Evolutionary conservation across 2,113 vertebrate genomes (phyloP), one percentile per base, ranked within the genome.

Genomic region (Sus scrofa): DNA sequence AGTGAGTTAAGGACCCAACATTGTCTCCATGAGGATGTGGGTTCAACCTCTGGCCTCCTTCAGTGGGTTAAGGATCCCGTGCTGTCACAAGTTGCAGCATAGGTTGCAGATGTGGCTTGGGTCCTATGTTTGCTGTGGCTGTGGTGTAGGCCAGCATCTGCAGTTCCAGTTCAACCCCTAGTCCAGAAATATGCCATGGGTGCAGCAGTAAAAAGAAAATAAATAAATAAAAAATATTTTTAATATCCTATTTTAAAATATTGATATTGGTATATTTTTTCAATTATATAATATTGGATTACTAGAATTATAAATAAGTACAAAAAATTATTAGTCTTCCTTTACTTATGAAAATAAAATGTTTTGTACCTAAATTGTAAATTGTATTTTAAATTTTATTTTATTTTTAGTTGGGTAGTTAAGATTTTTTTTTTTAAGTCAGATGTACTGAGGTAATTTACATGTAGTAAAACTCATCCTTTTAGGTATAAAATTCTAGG

Each of bases 191-290:
- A 44, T 44, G 44, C 44, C 44, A 44, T 8, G 8, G 44, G 44
- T 44, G 44, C 44, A 44, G 44, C 44, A 4, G 44, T 44, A 44
- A 44, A 44, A 44, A 44, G 44, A 44, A 44, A 44, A n/a, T n/a
- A 44, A 44, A 44, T 44, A 44, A 44, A 44, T 32, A 2, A 34
- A 88, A 88, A 77, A 52, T 71, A 20, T 44, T 90, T 68, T 92
- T 93, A 75, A 34, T 68, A 85, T 54, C 19, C 54, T 82, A 52
- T 77, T 86, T 93, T 24, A 70, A 93, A 95, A 78, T 86, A 44
- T 67, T 63, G 8, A 22, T 85, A 44, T 67, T 63, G 8, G 18
- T 85, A 37, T 39, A 58, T 73, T 54, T 68, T 78, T 44, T 92
- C 37, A 34, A 30, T 62, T 96, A 39, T 34, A 32, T 56, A 63